Conservation (phyloP, 2,888 invertebrate genomes). For the Isotomurus palustris region DNA sequence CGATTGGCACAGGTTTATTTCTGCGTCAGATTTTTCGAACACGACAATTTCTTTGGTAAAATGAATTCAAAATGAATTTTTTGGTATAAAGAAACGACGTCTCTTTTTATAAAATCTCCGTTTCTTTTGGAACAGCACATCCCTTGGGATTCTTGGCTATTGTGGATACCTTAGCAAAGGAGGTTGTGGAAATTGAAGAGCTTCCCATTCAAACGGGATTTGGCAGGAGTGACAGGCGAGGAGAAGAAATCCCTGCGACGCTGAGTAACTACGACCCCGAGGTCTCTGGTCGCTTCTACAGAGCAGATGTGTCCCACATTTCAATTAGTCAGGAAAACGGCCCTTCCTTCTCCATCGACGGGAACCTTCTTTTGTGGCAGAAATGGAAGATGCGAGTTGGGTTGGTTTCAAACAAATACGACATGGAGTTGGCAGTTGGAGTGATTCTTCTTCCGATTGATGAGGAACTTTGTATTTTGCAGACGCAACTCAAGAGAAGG, state of each 20-base stretch:
- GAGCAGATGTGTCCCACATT: conserved; percentile 17
- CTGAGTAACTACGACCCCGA: no score
- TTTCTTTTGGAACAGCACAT: conserved; percentile 11
- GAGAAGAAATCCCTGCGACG: neutral
- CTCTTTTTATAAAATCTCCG: conserved; percentile 16
- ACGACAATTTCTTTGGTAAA: conserved; percentile 17
- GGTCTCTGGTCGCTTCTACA: no score
- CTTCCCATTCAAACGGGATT: no score
- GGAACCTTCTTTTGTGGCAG: neutral
- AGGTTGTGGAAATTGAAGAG: no score
- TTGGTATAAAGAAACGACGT: neutral
- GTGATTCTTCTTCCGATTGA: neutral
- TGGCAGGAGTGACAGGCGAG: no score
- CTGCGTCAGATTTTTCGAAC: conserved; percentile 7
- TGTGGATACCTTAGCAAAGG: no score
- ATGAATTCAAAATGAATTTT: no score
- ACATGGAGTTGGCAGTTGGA: no score
- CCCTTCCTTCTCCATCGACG: neutral
- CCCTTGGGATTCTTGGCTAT: conserved; percentile 23
- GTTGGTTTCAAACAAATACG: conserved; percentile 11
- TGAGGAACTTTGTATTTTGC: no score
- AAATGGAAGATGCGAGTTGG: neutral
- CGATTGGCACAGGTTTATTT: conserved; percentile 8
- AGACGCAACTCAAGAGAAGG: conserved; percentile 31
- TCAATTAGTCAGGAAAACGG: neutral